Base-by-base conservation (phyloP, 2,797 vertebrate species). In the Lacerta bilineata region DNA sequence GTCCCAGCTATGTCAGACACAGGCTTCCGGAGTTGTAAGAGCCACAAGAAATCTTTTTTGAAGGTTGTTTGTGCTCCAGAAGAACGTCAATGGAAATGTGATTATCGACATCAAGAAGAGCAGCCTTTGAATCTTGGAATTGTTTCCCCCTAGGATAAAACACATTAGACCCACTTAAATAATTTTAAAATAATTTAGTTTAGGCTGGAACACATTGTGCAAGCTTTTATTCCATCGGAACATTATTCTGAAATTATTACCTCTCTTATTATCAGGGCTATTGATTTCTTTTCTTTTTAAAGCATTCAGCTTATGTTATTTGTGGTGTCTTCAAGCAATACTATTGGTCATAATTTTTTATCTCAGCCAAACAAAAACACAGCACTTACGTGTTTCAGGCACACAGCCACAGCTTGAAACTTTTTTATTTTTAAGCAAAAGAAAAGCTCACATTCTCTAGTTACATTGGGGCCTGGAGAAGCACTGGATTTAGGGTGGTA, bases 171-270 rank as follows among this genome's bases (percentile, higher is more conserved):
- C 83, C 27, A 87, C 10, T 88, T 13, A 90, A 90, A 89, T 81
- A 46, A 89, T 90, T 83, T 23, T 46, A 76, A 92, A 83, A 84
- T 55, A 88, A 79, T 92, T 94, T 94, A 71, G n/a, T 92, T 93
- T 92, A 83, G 79, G 78, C 85, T 46, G 23, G 17, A 90, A 89
- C 20, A 87, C 91, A 91, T 90, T 91, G 29, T 89, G 91, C 93
- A 93, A 87, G 33, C 61, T 81, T 61, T 85, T 85, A 81, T 92
- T 86, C 1, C 3, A 1, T 29, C 33, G 68, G 90, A 86, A 90
- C 39, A 5, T 91, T 90, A 90, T 95, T 94, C 92, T 93, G 89
- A 94, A 94, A 94, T 86, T 72, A 2, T 83, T 80, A 89, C 27
- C 41, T 94, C 20, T 93, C 93, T 87, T 94, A 84, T 89, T 81